Evolutionary conservation across 2,888 invertebrate species (phyloP).

Genomic region (Thalpophila matura): DNA sequence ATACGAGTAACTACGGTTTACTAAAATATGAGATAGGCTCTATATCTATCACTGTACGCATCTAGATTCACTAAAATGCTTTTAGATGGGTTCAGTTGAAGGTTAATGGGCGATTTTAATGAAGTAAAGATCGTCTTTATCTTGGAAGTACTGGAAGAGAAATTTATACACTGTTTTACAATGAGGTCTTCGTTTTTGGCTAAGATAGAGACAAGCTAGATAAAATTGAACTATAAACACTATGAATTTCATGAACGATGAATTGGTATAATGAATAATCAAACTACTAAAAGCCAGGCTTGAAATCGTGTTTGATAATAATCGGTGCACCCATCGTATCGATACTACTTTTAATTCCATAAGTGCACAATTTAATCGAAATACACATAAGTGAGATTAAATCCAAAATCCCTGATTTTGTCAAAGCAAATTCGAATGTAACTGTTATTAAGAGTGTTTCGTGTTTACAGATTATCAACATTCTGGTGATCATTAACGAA

Average conservation of each 20-base stretch:
- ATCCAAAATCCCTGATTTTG: not conserved
- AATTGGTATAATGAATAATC: too few relatives aligned
- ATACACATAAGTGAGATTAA: constrained; percentile 14
- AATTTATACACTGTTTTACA: too few relatives aligned
- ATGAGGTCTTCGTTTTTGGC: too few relatives aligned
- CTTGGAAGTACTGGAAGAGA: not conserved
- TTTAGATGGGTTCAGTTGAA: not conserved
- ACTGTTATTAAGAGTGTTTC: not conserved
- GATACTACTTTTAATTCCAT: constrained; percentile 2
- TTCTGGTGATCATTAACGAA: not conserved
- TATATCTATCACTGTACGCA: not conserved
- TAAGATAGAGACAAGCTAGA: too few relatives aligned
- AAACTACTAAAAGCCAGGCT: not conserved
- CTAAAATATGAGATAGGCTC: not conserved
- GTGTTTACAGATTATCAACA: not conserved
- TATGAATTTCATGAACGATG: too few relatives aligned
- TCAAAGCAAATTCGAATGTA: not conserved
- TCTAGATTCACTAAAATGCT: not conserved
- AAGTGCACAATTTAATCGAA: not conserved
- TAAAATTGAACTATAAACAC: too few relatives aligned
- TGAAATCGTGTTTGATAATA: not conserved
- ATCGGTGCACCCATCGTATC: not conserved
- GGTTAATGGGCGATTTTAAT: constrained; percentile 3
- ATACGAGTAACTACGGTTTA: too few relatives aligned
- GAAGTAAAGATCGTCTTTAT: not conserved